Evolutionary conservation across 2,888 invertebrate species (phyloP).

Genomic region (Cerceris ruficornis): DNA sequence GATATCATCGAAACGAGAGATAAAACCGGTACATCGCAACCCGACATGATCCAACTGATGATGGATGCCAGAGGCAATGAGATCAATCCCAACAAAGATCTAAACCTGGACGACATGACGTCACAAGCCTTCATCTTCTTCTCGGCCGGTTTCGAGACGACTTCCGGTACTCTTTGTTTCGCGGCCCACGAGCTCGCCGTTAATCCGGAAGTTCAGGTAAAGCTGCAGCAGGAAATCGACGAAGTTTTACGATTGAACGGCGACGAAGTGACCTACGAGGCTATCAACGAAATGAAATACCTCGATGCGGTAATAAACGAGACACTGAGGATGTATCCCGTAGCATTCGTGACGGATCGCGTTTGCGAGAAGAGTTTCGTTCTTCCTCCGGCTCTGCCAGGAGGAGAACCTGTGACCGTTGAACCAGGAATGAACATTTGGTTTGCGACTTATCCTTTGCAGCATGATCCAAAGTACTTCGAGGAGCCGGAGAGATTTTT

Average conservation of each 20-base stretch:
- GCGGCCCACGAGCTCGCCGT: conserved; percentile 70
- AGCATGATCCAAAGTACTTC: conserved; percentile 76
- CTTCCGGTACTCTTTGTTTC: conserved; percentile 68
- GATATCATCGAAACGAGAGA: conserved; percentile 61
- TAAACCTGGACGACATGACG: conserved; percentile 78
- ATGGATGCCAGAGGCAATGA: conserved; percentile 79
- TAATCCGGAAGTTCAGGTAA: conserved; percentile 81
- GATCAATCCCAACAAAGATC: conserved; percentile 28
- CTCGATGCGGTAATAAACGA: conserved; percentile 83
- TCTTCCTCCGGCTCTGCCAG: conserved; percentile 70
- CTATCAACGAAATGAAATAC: conserved; percentile 82
- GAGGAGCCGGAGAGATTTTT: conserved; percentile 78
- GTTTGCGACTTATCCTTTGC: conserved; percentile 73
- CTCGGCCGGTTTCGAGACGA: conserved; percentile 73
- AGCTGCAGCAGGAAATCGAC: conserved; percentile 78
- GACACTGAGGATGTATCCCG: conserved; percentile 70
- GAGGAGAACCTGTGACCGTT: conserved; percentile 67
- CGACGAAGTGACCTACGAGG: conserved; percentile 80
- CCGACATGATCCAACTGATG: conserved; percentile 84
- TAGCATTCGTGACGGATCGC: conserved; percentile 69
- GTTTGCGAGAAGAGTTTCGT: conserved; percentile 71
- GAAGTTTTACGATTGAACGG: conserved; percentile 42
- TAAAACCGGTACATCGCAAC: conserved; percentile 74
- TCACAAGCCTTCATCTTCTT: conserved; percentile 80
- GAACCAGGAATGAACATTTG: conserved; percentile 71